Base-by-base conservation (phyloP, 2,797 vertebrate species). In the Manis crassicaudata region DNA sequence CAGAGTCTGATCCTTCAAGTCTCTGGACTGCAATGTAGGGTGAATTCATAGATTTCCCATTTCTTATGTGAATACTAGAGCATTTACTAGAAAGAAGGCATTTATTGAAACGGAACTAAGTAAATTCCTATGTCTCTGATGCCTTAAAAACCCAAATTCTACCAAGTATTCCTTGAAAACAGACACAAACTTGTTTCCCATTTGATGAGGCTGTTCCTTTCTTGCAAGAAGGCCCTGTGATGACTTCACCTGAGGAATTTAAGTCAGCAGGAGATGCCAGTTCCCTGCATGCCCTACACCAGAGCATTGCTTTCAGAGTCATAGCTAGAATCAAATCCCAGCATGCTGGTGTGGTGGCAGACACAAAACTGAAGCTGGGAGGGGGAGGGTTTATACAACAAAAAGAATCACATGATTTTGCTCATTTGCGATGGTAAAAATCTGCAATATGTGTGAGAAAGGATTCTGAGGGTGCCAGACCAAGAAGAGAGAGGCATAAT, bases 371-470 rank as follows among this genome's bases (percentile, higher is more conserved):
- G 6, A 92, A 90, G 52, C 76, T 40, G 25, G 25, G 40, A 90
- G 63, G 67, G 87, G 87, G 80, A 86, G 37, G 52, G 6, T 58
- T 93, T 95, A 93, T 50, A 23, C 75, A 81, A 85, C 76, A 88
- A 56, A 95, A 75, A 60, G 65, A 94, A 87, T 60, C 68, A 90
- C 0, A 63, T 50, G 40, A 56, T 40, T 76, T 94, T 94, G 77
- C 90, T 93, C 79, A 83, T 95, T 95, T 95, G n/a, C 3, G 6
- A 90, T 79, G 76, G 62, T 37, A 82, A 72, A 92, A 93, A 27
- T 65, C 73, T 92, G 18, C 46, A 89, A 54, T 87, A 58, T 85
- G 72, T 73, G 77, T 85, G 65, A 70, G 72, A 70, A 92, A 72
- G 90, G 73, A 93, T 95, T 81, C 56, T 4, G 8, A 67, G 35